phyloP scores from a whole-genome alignment of 1,140 invertebrate species.

The Ceratitis capitata region DNA sequence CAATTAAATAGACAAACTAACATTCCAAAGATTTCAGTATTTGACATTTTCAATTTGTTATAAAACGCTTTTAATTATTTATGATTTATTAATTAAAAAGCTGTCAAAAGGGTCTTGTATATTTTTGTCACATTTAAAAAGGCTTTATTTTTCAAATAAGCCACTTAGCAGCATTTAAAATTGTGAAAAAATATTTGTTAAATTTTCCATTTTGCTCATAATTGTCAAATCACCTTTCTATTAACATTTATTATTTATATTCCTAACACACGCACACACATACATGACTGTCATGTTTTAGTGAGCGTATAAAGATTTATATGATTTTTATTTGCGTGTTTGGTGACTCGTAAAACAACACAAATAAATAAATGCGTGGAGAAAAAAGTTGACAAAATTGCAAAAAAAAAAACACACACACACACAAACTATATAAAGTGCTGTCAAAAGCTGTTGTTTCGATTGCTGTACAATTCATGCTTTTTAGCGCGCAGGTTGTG shows the following conservation, averaged over 20 bases:
- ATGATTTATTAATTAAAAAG: neutral
- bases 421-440: neutral
- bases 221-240: slow-evolving; percentile 23
- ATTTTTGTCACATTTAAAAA: neutral
- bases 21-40: no score
- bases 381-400: neutral
- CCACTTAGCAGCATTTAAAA: neutral
- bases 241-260: slow-evolving; percentile 1
- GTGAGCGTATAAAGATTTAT: neutral
- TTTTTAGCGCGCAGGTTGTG: no score
- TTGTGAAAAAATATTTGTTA: neutral
- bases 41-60: neutral
- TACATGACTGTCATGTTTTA: neutral
- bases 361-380: neutral
- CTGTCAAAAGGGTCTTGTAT: neutral
- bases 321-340: slow-evolving; percentile 4
- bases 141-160: neutral
- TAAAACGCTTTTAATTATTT: neutral
- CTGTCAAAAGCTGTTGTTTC: neutral
- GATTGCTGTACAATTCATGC: no score
- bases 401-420: neutral
- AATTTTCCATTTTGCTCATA: neutral
- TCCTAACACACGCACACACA: neutral
- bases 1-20: no score
- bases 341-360: neutral